Evolutionary conservation across 2,797 vertebrate species (phyloP), one percentile per base, ranked within the genome.

Genomic region (Platalea minor): DNA sequence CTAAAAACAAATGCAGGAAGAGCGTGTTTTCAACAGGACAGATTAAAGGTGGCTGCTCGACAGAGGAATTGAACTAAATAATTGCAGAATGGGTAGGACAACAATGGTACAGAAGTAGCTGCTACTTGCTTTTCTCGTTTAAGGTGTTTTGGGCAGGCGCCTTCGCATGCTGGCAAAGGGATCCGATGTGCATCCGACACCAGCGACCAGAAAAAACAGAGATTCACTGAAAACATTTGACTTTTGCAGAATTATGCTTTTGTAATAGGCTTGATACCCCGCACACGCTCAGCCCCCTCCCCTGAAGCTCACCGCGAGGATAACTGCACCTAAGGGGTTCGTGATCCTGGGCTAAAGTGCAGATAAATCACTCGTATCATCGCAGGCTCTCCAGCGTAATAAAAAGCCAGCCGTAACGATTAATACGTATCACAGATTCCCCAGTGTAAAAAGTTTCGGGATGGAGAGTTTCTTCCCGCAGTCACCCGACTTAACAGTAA

Each of bases 131-230:
- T 54, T 21, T 67, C 46, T 8, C 3, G 1, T 37, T 41, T 33
- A 24, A 51, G 63, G 43, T 15, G 70, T 23, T 81, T 4, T 7
- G 37, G 64, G 76, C 39, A 43, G 31, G 26, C 2, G 1, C 37
- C 15, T 41, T 17, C 0, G 2, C 35, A 8, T 1, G 24, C 31
- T 9, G 28, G 39, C 16, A 16, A 29, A 64, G n/a, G 41, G 64
- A 46, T 20, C 18, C 0, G 0, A n/a, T 2, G 20, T 4, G n/a
- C 13, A 33, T 3, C 37, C 0, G 1, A 35, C 3, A 17, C 1
- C 28, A n/a, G 53, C 3, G 12, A 37, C 1, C 9, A 17, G 29
- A 19, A 29, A 84, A 33, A 2, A 3, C 19, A 31, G 14, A 1
- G 2, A 46, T n/a, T 25, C 29, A 13, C 43, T 17, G 29, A 48